These are phyloP conservation scores for Clarias fuscus DNA, from an alignment of 2,797 vertebrate genomes.

Conservation along the genomic window DNA sequence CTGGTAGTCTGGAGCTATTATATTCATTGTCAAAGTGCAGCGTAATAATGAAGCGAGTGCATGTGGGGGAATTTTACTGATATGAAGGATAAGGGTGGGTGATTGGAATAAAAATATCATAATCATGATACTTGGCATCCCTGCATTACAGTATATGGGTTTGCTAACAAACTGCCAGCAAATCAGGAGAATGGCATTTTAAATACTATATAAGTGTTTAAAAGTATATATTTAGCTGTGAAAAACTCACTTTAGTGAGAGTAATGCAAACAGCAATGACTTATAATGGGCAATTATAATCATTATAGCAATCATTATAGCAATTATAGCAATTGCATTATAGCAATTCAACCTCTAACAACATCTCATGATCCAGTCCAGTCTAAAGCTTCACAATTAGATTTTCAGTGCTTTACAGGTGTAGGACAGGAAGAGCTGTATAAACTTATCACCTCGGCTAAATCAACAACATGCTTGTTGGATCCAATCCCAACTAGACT, in stretches of 20 bases:
- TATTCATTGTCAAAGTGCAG: constrained; percentile 25
- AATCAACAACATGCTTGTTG: too few species aligned
- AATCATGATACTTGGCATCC: background rate
- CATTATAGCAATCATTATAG: too few species aligned
- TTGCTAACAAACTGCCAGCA: background rate
- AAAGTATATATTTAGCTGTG: background rate
- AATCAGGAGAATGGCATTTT: background rate
- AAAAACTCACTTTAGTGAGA: background rate
- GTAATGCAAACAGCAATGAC: background rate
- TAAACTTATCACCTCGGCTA: too few species aligned
- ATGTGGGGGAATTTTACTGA: constrained; percentile 37
- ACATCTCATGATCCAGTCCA: too few species aligned
- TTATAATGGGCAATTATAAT: background rate
- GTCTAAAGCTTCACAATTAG: too few species aligned
- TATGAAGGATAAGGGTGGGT: constrained; percentile 12
- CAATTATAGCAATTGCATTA: too few species aligned
- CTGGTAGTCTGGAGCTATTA: constrained; percentile 16
- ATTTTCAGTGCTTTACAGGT: too few species aligned
- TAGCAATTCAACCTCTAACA: too few species aligned
- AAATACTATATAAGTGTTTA: background rate
- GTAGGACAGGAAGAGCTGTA: too few species aligned
- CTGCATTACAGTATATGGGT: background rate
- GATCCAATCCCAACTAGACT: too few species aligned
- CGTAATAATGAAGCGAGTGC: constrained; percentile 35
- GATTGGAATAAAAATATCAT: background rate